A percentile compares a stretch with the other conserved stretches of the same genome.
Evolutionary conservation across 2,888 invertebrate species (phyloP).

Genomic region (Himalopsyche anomala): DNA sequence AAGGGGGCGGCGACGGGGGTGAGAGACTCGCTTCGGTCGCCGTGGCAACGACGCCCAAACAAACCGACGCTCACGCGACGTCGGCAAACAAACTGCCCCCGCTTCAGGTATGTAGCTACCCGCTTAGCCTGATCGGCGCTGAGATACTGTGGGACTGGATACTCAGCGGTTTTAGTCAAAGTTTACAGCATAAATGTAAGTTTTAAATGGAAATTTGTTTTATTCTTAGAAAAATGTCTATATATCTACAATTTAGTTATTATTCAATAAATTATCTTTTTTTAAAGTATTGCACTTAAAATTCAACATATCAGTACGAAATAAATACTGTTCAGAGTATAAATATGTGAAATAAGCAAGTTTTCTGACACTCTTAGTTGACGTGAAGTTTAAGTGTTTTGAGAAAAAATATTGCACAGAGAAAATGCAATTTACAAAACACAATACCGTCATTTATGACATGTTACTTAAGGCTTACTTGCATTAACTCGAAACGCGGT

Average conservation of each 20-base stretch:
- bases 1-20: constrained; percentile 17
- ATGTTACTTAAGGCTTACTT: no score
- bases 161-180: not conserved
- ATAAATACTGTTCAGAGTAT: no score
- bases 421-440: no score
- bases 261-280: not conserved
- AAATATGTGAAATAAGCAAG: no score
- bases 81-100: constrained; percentile 28
- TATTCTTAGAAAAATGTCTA: not conserved
- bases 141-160: not conserved
- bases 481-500: no score
- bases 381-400: no score
- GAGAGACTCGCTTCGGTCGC: constrained; percentile 49
- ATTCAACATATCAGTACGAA: no score
- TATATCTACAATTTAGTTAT: not conserved
- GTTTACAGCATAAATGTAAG: not conserved
- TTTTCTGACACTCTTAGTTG: no score
- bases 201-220: not conserved
- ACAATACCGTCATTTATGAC: no score
- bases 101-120: constrained; percentile 6
- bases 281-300: no score
- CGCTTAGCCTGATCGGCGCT: constrained; percentile 31
- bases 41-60: constrained; percentile 59
- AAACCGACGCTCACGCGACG: constrained; percentile 61
- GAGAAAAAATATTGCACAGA: no score